Evolutionary conservation across 2,888 invertebrate species (phyloP), one percentile per base, ranked within the genome.

Genomic region (Chirona hameri): DNA sequence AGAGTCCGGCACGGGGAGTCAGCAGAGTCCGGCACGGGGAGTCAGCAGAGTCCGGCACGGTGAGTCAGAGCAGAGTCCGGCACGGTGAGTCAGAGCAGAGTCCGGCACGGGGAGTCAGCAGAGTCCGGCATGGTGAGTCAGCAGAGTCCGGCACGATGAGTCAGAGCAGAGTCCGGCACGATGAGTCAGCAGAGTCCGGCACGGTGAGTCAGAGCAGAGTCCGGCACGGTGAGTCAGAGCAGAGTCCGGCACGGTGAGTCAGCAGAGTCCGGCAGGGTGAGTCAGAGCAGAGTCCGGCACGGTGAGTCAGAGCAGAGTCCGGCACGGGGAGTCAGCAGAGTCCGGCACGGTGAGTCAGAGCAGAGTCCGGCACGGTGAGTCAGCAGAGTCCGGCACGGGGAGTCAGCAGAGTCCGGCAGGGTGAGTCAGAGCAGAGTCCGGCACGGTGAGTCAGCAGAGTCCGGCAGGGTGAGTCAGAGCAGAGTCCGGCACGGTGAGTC

Each of bases 241-340:
- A 0, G n/a, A 60, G 9, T 7, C 39, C 4, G 39, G 39, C 39
- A 39, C 39, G 39, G 39, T 39, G 39, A 39, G 39, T 39, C 39
- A 39, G n/a, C n/a, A n/a, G n/a, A n/a, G n/a, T n/a, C n/a, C n/a
- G n/a, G n/a, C n/a, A n/a, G n/a, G n/a, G n/a, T n/a, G n/a, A n/a
- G n/a, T n/a, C n/a, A n/a, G n/a, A n/a, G 96, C 98, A 31, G 92
- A 92, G 83, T 96, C 97, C 87, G 98, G 98, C 88, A 94, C 92
- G 31, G 72, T 72, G 14, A 15, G 72, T 24, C 18, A 9, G n/a
- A 1, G 7, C 4, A 39, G 39, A 39, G 39, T n/a, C 9, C 65
- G 65, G 27, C 0, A 27, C 27, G 27, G n/a, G 5, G 65, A 14
- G 27, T 65, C 14, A 60, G 60, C 24, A 10, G n/a, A n/a, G 39